Percentiles rank a stretch among this genome's conserved stretches.
Evolutionary conservation across 2,888 invertebrate species (phyloP).

Genomic region (Campopleginae sp.): DNA sequence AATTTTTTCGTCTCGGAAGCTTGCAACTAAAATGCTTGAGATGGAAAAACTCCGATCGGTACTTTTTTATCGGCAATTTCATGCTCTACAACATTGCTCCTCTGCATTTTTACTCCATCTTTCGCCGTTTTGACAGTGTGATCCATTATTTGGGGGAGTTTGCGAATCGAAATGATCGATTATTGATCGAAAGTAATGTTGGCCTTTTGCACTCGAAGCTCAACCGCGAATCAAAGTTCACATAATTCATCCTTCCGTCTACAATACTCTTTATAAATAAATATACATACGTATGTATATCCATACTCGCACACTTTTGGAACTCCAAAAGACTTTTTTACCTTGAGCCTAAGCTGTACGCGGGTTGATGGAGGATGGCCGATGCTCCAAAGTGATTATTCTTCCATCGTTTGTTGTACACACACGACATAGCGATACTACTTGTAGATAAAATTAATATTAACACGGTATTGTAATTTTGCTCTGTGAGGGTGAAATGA

Average conservation of each 20-base stretch:
- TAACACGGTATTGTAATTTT: slow-evolving; percentile 45
- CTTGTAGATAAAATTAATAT: slow-evolving; percentile 58
- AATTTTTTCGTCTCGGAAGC: not conserved
- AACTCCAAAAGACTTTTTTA: slow-evolving; percentile 41
- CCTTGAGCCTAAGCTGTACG: slow-evolving; percentile 29
- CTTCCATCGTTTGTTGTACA: slow-evolving; percentile 64
- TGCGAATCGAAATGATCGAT: not conserved
- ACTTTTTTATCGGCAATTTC: not conserved
- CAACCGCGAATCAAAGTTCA: not conserved
- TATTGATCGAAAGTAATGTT: not conserved
- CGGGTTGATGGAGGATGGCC: not conserved
- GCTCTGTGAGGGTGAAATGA: slow-evolving; percentile 27
- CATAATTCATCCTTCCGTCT: not conserved
- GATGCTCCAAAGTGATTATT: slow-evolving; percentile 60
- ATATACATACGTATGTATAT: slow-evolving; percentile 4
- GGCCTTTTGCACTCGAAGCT: not conserved
- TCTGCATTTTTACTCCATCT: not conserved
- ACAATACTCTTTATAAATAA: not conserved
- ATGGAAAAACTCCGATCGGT: not conserved
- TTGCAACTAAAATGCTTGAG: not conserved
- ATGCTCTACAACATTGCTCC: not conserved
- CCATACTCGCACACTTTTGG: slow-evolving; percentile 46
- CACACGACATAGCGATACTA: slow-evolving; percentile 56
- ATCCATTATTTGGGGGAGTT: not conserved
- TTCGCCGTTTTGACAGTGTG: not conserved